phyloP scores from a whole-genome alignment of 1,140 invertebrate species.

The Papilio dardanus region DNA sequence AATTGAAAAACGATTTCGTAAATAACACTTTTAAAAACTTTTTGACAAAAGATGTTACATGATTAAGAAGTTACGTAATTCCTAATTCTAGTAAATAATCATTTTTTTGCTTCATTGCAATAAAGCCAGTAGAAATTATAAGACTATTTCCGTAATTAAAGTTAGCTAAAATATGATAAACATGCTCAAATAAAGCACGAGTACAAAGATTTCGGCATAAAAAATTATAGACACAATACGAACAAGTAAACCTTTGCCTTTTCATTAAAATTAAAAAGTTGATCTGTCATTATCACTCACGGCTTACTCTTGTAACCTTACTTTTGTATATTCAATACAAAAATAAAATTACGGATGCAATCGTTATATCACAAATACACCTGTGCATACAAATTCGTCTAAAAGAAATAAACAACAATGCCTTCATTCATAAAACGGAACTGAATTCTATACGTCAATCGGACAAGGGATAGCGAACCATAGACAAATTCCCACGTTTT shows the following conservation, averaged over 20 bases:
- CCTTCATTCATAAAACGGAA: slow-evolving; percentile 64
- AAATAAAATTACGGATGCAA: slow-evolving; percentile 42
- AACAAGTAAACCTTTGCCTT: background rate
- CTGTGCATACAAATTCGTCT: slow-evolving; percentile 60
- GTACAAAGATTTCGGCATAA: background rate
- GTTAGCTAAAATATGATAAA: too few relatives aligned
- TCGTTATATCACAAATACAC: slow-evolving; percentile 56
- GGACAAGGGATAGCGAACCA: slow-evolving; percentile 55
- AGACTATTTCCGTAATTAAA: too few relatives aligned
- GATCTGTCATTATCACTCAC: slow-evolving; percentile 29
- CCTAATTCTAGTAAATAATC: too few relatives aligned
- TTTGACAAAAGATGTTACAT: too few relatives aligned
- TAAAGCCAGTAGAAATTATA: too few relatives aligned
- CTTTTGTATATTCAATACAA: slow-evolving; percentile 27
- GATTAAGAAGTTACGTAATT: too few relatives aligned
- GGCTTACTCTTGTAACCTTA: slow-evolving; percentile 34
- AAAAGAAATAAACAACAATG: slow-evolving; percentile 48
- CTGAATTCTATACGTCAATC: slow-evolving; percentile 52
- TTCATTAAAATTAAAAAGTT: slow-evolving; percentile 22
- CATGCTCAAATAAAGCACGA: background rate
- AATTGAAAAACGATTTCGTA: too few relatives aligned
- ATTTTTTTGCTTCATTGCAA: too few relatives aligned
- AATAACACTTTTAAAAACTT: too few relatives aligned
- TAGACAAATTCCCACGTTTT: slow-evolving; percentile 70
- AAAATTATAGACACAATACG: background rate